Evolutionary conservation across 2,797 vertebrate species (phyloP), one percentile per base, ranked within the genome.

Genomic region (Periophthalmus magnuspinnatus): DNA sequence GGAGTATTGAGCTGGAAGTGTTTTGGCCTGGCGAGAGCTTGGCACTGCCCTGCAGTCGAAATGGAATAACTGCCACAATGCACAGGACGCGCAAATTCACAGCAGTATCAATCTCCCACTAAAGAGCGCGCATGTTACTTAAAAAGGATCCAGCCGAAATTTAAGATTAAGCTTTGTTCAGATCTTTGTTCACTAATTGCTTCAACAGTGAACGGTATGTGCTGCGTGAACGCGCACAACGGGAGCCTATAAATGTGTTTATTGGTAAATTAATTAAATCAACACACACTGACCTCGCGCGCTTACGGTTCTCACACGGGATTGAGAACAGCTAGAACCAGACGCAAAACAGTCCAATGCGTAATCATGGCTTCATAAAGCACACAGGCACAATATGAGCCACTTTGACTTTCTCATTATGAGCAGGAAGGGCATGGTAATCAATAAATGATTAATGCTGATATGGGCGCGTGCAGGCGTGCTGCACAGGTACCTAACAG

Each of bases 1-100:
- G 88, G 87, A 88, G 70, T 89, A 90, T 86, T 83, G 94, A 93
- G 91, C 90, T 81, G 89, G 69, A 71, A 89, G 92, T 90, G 88
- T 88, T 92, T 90, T 79, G 86, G 84, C 81, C 86, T 82, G 79
- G 83, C 62, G 77, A 78, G 78, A 67, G 84, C 81, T 87, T 91
- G 90, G 91, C 90, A 90, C 81, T 84, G 80, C 84, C 87, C 85
- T 74, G 76, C 84, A 84, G 85, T 83, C 69, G 74, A 71, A 73
- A 78, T 76, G 69, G 83, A 85, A 86, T 89, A 86, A 87, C 90
- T 89, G 87, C 77, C 82, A 83, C 84, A 76, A 71, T 70, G 32
- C 32, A 74, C 58, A 58, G 65, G 65, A 68, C 71, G 72, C 66
- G 80, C 78, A 72, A 56, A 78, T 22, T 55, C 75, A 59, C 66